Conservation (phyloP, 2,888 invertebrate genomes). For the Ormyrus rosae region DNA sequence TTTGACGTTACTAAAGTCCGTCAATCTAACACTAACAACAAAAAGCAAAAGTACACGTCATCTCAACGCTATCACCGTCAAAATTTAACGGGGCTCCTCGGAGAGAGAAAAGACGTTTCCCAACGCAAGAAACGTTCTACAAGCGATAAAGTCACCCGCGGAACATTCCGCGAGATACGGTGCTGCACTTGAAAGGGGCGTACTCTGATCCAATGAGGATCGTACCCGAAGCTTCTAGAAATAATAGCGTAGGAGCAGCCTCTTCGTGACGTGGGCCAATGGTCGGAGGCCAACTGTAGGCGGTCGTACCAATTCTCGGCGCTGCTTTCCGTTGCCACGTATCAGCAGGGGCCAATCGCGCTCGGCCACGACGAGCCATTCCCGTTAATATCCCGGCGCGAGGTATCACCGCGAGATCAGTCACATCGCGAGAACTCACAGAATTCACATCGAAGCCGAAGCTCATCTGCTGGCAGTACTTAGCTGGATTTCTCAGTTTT, state of each 20-base stretch:
- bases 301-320: slow-evolving; percentile 77
- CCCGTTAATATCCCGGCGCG: slow-evolving; percentile 72
- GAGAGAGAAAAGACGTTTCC: too few relatives aligned
- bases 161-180: slow-evolving; percentile 45
- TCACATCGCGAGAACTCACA: slow-evolving; percentile 61
- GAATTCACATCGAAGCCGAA: neutral
- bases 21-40: too few relatives aligned
- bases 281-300: slow-evolving; percentile 78
- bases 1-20: too few relatives aligned
- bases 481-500: too few relatives aligned
- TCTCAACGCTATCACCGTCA: too few relatives aligned
- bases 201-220: slow-evolving; percentile 57
- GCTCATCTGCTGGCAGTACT: too few relatives aligned
- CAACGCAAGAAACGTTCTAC: slow-evolving; percentile 16
- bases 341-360: slow-evolving; percentile 78
- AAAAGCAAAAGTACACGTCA: too few relatives aligned
- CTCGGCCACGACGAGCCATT: slow-evolving; percentile 79
- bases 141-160: slow-evolving; percentile 18
- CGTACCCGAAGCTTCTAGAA: slow-evolving; percentile 65
- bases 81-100: too few relatives aligned
- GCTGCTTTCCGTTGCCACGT: slow-evolving; percentile 70
- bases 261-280: slow-evolving; percentile 83
- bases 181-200: neutral
- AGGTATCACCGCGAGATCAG: slow-evolving; percentile 66
- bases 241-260: neutral